Base-by-base conservation (phyloP, 2,113 vertebrate genomes). In the Erinaceus europaeus region DNA sequence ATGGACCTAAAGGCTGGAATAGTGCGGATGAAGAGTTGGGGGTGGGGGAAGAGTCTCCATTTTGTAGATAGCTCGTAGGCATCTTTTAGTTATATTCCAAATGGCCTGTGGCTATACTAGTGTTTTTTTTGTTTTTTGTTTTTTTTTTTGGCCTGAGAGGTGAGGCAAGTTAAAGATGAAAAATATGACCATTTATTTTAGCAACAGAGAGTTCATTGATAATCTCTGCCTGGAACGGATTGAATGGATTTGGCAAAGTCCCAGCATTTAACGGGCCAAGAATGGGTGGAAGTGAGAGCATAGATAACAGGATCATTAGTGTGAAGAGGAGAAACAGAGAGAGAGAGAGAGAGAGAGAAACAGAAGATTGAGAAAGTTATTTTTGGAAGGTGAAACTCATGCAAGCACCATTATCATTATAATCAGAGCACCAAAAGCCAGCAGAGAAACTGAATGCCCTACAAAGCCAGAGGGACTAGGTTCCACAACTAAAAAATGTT, bases 341-440 rank as follows among this genome's bases (percentile, higher is more conserved):
- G 52, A 29, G 36, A 29, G 6, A 14, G 20, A n/a, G 7, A n/a
- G 38, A 42, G 42, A 32, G 50, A 36, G 52, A 57, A 29, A 23
- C 32, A 44, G 25, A 32, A 14, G 44, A 55, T 15, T 25, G 48
- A 34, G 20, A 25, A 61, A 15, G 6, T n/a, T 32, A 5, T 8
- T 21, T 40, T 21, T 69, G 46, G 79, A 21, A 38, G 62, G 32
- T 9, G 7, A 53, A 32, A 46, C 23, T 4, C 6, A 9, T 3
- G 2, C 4, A 6, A 5, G 20, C 4, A n/a, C n/a, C n/a, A n/a
- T n/a, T n/a, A 5, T 4, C 2, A 32, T 38, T 9, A 5, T 34
- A 5, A 50, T 27, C 57, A 4, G 21, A 50, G 29, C 18, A 38
- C 53, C 42, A 36, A 85, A 25, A 44, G 17, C 12, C 27, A 5